Conservation (phyloP, 2,888 invertebrate species). For the Cylindroiulus punctatus region DNA sequence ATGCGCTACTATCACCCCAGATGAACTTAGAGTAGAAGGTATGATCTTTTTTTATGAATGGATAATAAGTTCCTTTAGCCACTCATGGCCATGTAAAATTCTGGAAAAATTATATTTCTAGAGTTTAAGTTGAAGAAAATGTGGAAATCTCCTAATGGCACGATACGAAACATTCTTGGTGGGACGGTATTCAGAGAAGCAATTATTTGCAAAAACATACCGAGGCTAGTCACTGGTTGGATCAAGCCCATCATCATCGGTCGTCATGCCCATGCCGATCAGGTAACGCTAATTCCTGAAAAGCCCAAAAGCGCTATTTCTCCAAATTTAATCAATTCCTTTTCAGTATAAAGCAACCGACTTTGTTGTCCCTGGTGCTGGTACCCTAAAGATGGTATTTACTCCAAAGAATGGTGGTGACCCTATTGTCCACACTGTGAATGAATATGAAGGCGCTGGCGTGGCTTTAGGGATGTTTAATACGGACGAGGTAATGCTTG, state of each 20-base stretch:
- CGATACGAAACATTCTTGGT: slow-evolving; percentile 70
- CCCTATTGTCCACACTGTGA: slow-evolving; percentile 78
- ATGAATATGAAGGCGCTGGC: slow-evolving; percentile 83
- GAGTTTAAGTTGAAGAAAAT: slow-evolving; percentile 71
- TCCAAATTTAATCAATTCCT: neutral
- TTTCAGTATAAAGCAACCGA: slow-evolving; percentile 89
- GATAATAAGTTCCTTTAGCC: neutral
- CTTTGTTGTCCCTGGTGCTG: slow-evolving; percentile 91
- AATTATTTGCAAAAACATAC: slow-evolving; percentile 79
- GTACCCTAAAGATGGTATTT: slow-evolving; percentile 86
- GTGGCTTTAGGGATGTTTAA: slow-evolving; percentile 95
- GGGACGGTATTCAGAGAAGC: slow-evolving; percentile 71
- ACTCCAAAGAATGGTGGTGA: slow-evolving; percentile 73
- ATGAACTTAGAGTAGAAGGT: slow-evolving; percentile 90
- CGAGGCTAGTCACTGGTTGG: slow-evolving; percentile 94
- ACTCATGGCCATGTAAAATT: too few relatives aligned
- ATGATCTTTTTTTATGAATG: slow-evolving; percentile 52
- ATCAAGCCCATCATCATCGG: slow-evolving; percentile 97
- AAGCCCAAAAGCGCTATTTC: neutral
- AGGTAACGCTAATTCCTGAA: slow-evolving; percentile 66
- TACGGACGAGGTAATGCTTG: slow-evolving; percentile 79
- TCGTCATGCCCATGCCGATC: slow-evolving; percentile 97
- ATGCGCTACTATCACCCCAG: slow-evolving; percentile 97
- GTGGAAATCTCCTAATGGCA: slow-evolving; percentile 72
- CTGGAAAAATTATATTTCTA: slow-evolving; percentile 57